Base-by-base conservation (phyloP, 2,113 vertebrate genomes). In the Nothoprocta perdicaria region DNA sequence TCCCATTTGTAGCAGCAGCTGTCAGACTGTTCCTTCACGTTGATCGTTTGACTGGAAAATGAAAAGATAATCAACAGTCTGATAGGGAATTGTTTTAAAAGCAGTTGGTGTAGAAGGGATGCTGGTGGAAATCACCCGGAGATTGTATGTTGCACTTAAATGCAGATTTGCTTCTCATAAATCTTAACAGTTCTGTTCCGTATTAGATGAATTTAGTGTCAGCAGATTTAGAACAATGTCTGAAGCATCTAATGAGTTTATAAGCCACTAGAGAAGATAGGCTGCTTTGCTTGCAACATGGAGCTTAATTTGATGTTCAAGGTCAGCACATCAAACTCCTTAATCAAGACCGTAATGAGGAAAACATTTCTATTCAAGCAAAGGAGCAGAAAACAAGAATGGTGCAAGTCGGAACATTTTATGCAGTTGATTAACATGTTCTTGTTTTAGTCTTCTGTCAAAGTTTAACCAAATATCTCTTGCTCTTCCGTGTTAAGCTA, bases 251-350 rank as follows among this genome's bases (percentile, higher is more conserved):
- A 92, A 94, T 93, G 94, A 96, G 91, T 96, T 96, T 96, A 95
- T 93, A 95, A 96, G 92, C 89, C 95, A 91, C 92, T 69, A 65
- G 95, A 96, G 95, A 92, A 96, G 95, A 73, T 43, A 29, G 89
- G 94, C 86, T 96, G 95, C 89, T 96, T 96, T 86, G 85, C 94
- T 96, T 93, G 94, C 95, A 93, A 66, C 85, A 2, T 66, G 76
- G 82, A 94, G 91, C 92, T 95, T 94, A 89, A 96, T 95, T 95
- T 93, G 89, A 88, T 96, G 57, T 85, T 94, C 94, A 95, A 96
- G 94, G 95, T 96, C 96, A 93, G 89, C 91, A 78, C 85, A 95
- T 94, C 76, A 92, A 93, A 84, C 87, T 94, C 94, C 91, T 94
- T 94, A 91, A 96, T 96, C 96, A 89, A 84, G 89, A 41, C 69